Evolutionary conservation across 2,797 vertebrate species (phyloP), one percentile per base, ranked within the genome.

Genomic region (Microchirus variegatus): DNA sequence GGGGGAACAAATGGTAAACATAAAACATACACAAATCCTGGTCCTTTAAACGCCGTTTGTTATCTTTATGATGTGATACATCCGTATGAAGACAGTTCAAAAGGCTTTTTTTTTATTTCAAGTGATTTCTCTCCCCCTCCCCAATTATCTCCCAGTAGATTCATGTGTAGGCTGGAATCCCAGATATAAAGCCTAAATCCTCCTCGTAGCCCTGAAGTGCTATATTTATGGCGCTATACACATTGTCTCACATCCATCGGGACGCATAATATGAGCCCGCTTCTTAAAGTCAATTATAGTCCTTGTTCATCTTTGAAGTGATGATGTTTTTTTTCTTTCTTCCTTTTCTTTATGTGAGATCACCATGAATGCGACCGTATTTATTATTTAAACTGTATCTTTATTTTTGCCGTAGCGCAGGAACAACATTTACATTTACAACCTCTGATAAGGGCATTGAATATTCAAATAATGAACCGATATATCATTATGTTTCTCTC

Each of bases 401-500:
- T 38, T n/a, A 6, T 56, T n/a, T 48, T 2, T 35, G 53, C 38
- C 42, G 55, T 53, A 48, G 17, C 22, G 8, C 8, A 50, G 5
- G 26, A 43, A 10, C 1, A 67, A 17, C 7, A 31, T 31, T 31
- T 38, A 37, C 5, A 37, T 26, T 40, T 50, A 10, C 36, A 45
- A 41, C 10, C 12, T 12, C 52, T 53, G n/a, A 18, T 38, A 50
- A 59, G 31, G 16, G 18, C 13, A 63, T 16, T 35, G 0, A 15
- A 14, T 17, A 57, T 35, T 58, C 9, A 55, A 61, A 17, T 53
- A 56, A 62, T 78, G 31, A 73, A 69, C 50, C 58, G 22, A 42
- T 36, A 43, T 61, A 53, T 42, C 38, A 8, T 70, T 53, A 67
- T 79, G 65, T 73, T 68, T 77, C 66, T 84, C 61, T 86, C 78